Percentiles rank a stretch among this genome's conserved stretches.
Evolutionary conservation across 2,113 vertebrate genomes (phyloP).

Genomic region (Opisthocomus hoazin): DNA sequence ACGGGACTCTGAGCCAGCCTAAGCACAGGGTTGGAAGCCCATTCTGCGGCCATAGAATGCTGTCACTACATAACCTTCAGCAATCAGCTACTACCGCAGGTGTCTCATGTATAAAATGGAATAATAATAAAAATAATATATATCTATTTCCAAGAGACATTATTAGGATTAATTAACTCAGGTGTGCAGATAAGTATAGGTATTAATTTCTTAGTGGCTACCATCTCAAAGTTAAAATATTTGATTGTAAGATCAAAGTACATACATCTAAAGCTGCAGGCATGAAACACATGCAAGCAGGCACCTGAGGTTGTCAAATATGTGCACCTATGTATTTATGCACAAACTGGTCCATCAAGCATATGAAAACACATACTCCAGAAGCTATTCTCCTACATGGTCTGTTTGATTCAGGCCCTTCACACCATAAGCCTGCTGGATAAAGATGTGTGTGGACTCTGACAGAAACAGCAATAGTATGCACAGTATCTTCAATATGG

Average conservation of each 20-base stretch:
- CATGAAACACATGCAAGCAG: neutral
- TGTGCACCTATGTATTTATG: neutral
- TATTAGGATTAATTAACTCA: neutral
- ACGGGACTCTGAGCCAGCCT: neutral
- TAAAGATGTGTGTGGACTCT: neutral
- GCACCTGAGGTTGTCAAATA: neutral
- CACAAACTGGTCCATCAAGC: neutral
- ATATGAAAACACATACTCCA: neutral
- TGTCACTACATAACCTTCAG: neutral
- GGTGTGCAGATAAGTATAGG: neutral
- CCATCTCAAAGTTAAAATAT: neutral
- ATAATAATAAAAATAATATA: neutral
- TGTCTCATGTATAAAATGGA: neutral
- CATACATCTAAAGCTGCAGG: neutral
- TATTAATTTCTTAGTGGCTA: neutral
- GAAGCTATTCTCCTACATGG: neutral
- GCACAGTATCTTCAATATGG: neutral
- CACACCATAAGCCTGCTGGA: neutral
- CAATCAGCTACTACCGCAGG: neutral
- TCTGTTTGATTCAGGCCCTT: neutral
- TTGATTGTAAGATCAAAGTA: neutral
- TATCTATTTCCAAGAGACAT: neutral
- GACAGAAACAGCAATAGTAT: neutral
- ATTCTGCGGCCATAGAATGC: neutral
- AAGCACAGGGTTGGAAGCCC: neutral